A percentile compares a stretch with the other conserved stretches of the same genome.
These are phyloP conservation scores for Strigamia transsilvanica DNA, from an alignment of 2,888 invertebrate genomes.

Conservation along the genomic window DNA sequence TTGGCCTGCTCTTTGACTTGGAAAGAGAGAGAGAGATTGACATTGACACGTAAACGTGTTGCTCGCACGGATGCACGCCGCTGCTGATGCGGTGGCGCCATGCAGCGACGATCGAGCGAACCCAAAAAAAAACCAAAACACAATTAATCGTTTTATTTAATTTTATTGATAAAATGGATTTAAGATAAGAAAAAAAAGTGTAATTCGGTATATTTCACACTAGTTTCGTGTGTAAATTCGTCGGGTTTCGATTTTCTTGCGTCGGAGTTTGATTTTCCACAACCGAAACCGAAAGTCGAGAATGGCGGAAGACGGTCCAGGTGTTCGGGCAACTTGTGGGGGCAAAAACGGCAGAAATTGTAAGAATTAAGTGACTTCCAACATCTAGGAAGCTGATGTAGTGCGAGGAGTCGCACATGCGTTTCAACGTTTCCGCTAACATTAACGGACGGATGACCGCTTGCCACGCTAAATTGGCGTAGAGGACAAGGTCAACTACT, in stretches of 20 bases:
- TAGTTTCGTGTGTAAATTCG: background rate
- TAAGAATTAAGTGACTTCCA: background rate
- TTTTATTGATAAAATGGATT: too few relatives aligned
- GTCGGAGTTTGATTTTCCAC: background rate
- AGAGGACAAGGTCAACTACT: conserved; percentile 27
- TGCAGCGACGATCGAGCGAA: background rate
- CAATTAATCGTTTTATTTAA: too few relatives aligned
- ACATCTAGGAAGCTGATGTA: background rate
- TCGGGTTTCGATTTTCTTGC: background rate
- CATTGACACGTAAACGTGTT: background rate
- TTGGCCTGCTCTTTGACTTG: background rate
- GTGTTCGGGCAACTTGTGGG: background rate
- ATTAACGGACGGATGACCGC: conserved; percentile 19
- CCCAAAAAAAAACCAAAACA: background rate
- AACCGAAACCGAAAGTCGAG: background rate
- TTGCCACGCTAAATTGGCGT: conserved; percentile 23
- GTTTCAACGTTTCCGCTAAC: background rate
- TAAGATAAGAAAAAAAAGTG: too few relatives aligned
- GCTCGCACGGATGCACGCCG: background rate
- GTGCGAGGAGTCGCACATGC: background rate
- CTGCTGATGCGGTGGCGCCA: background rate
- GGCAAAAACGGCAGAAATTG: background rate
- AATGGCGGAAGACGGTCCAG: background rate
- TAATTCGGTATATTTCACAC: background rate
- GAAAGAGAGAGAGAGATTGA: background rate